Base-by-base conservation (phyloP, 2,113 vertebrate genomes). In the Athene noctua region DNA sequence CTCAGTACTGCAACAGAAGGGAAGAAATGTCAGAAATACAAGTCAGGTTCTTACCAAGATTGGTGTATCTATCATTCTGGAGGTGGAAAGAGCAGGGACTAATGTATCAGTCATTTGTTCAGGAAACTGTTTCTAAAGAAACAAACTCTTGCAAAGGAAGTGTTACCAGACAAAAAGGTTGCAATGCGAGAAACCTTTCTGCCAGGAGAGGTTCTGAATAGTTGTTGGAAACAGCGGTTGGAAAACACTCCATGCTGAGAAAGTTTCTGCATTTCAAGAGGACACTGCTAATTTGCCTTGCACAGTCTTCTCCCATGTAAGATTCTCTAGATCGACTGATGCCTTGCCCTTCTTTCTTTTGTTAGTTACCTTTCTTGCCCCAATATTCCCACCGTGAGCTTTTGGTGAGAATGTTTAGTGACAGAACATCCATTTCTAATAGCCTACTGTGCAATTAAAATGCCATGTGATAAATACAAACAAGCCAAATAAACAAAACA, bases 291-390 rank as follows among this genome's bases (percentile, higher is more conserved):
- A 52, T 49, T 79, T 38, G 58, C 57, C 65, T 51, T 0, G 0
- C 46, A 66, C 73, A 1, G 12, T 5, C 13, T 5, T 49, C 47
- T 72, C 44, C 2, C 9, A 0, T 15, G 67, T 26, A 57, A 38
- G 30, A n/a, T 40, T 51, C 52, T 52, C 36, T 75, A 62, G 59
- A 5, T 2, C 15, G 79, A 26, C 51, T 62, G 61, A 25, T 66
- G 32, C 40, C 75, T 89, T 80, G 10, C 14, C 49, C 25, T 34
- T 62, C 29, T 74, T 80, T 17, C 29, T 75, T 54, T 44, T 14
- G 20, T 67, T 68, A 65, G 20, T 90, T 90, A 65, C 66, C n/a
- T 77, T 84, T 38, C 61, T 79, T 85, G 81, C 46, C 46, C 75
- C 77, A 15, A 15, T 22, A 18, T 73, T 88, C 21, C 61, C 70